Evolutionary conservation across 2,797 vertebrate species (phyloP).

Genomic region (Fundulus diaphanus): DNA sequence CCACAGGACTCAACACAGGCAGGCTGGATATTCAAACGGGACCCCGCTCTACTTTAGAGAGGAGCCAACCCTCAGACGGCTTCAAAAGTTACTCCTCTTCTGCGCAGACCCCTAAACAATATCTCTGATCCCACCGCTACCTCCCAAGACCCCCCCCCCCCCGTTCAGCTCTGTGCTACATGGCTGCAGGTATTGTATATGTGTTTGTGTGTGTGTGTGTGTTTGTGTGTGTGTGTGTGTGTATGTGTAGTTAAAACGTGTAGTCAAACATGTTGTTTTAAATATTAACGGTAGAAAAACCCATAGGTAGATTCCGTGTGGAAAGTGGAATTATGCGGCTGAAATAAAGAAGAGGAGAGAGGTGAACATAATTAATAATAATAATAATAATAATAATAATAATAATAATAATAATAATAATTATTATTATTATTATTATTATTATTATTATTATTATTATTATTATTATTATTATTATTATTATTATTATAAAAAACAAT

Average conservation of each 20-base stretch:
- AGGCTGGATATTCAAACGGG: constrained; percentile 64
- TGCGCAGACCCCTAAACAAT: constrained; percentile 66
- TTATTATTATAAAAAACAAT: too few species aligned
- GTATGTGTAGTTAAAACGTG: constrained; percentile 61
- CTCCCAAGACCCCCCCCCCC: neutral
- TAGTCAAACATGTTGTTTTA: constrained; percentile 68
- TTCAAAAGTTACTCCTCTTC: constrained; percentile 62
- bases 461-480: too few species aligned
- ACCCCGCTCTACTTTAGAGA: constrained; percentile 51
- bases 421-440: too few species aligned
- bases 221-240: constrained; percentile 29
- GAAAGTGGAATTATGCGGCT: constrained; percentile 38
- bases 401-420: too few species aligned
- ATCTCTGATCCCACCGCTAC: constrained; percentile 38
- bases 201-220: too few species aligned
- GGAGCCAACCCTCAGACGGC: constrained; percentile 46
- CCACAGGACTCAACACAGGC: constrained; percentile 55
- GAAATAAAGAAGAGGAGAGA: neutral
- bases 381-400: too few species aligned
- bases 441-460: too few species aligned
- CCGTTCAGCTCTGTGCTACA: constrained; percentile 55
- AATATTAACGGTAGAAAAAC: constrained; percentile 64
- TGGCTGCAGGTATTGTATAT: constrained; percentile 72
- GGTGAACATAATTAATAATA: neutral
- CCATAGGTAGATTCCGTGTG: constrained; percentile 45